Evolutionary conservation across 1,140 invertebrate genomes (phyloP).

Genomic region (Eumaeus atala): DNA sequence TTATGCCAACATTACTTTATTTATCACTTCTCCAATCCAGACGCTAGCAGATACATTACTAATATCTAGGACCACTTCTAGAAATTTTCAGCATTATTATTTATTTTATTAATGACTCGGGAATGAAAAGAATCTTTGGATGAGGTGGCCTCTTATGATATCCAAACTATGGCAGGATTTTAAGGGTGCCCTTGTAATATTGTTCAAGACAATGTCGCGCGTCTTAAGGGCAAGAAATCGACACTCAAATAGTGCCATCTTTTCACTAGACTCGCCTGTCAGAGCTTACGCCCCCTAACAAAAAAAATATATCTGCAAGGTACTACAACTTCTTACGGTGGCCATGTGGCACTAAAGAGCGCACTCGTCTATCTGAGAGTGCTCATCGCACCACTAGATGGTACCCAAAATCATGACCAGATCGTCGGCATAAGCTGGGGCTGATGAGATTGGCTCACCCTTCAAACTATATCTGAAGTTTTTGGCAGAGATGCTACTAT

Average conservation of each 20-base stretch:
- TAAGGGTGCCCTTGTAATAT: slow-evolving; percentile 39
- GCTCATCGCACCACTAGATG: slow-evolving; percentile 25
- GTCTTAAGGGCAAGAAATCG: slow-evolving; percentile 28
- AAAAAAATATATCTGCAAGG: slow-evolving; percentile 22
- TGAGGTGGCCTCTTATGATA: slow-evolving; percentile 30
- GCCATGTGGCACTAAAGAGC: slow-evolving; percentile 34
- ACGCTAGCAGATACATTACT: too few species aligned
- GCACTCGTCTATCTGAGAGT: slow-evolving; percentile 25
- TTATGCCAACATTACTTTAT: too few species aligned
- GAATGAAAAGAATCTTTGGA: slow-evolving; percentile 40
- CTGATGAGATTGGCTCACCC: slow-evolving; percentile 19
- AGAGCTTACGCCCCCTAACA: slow-evolving; percentile 17
- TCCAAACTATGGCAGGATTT: slow-evolving; percentile 43
- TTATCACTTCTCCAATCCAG: too few species aligned
- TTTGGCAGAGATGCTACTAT: slow-evolving; percentile 31
- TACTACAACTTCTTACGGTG: slow-evolving; percentile 37
- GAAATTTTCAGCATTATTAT: too few species aligned
- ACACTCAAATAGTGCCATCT: slow-evolving; percentile 44
- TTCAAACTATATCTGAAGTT: slow-evolving; percentile 30
- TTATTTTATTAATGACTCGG: too few species aligned
- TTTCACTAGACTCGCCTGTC: slow-evolving; percentile 25
- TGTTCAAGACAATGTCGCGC: slow-evolving; percentile 17
- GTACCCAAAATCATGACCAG: slow-evolving; percentile 41
- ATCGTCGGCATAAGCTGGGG: slow-evolving; percentile 60
- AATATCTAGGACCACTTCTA: too few species aligned